phyloP scores from a whole-genome alignment of 2,113 vertebrate genomes.

The Smithornis capensis region DNA sequence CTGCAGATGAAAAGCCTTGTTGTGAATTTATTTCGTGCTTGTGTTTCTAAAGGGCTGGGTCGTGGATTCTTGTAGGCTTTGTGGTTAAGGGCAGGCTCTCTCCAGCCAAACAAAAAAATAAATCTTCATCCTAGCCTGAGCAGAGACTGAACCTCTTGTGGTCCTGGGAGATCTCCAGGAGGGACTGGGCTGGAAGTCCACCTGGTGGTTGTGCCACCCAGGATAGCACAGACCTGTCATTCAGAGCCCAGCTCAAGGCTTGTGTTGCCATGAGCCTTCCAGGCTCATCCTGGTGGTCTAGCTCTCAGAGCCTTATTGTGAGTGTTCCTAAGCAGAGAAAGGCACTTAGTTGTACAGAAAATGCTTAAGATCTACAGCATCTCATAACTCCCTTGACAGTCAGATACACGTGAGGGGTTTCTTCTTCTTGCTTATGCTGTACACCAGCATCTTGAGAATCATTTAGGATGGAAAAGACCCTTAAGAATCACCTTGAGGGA shows the following conservation, averaged over 20 bases:
- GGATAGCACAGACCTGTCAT: neutral
- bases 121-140: neutral
- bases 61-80: neutral
- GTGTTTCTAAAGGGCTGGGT: neutral
- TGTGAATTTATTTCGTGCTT: neutral
- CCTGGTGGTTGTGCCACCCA: neutral
- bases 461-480: neutral
- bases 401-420: accelerated
- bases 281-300: neutral
- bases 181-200: neutral
- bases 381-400: neutral
- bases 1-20: neutral
- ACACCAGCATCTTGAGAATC: neutral
- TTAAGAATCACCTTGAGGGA: neutral
- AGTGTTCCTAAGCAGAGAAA: neutral
- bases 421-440: neutral
- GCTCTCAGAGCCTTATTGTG: neutral
- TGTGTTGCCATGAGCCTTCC: neutral
- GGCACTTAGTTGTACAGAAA: neutral
- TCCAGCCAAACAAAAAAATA: neutral
- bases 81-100: neutral
- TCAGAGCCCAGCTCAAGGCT: neutral
- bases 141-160: neutral
- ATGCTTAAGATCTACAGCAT: neutral
- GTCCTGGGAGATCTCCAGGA: neutral